Percentiles rank a stretch among this genome's conserved stretches.
Conservation (phyloP, 2,113 vertebrate species). For the Etheostoma cragini region DNA sequence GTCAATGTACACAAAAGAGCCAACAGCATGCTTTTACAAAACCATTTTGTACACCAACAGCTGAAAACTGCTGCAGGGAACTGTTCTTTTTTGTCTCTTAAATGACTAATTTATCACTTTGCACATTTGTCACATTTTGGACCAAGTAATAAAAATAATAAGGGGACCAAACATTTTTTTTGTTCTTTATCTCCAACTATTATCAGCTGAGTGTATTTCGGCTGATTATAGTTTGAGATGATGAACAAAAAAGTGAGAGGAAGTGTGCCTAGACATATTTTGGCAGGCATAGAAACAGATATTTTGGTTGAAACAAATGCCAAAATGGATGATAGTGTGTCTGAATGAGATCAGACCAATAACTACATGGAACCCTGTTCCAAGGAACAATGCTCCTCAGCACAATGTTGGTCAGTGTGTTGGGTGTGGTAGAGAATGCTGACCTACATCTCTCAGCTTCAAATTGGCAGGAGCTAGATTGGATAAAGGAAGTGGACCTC, state of each 20-base stretch:
- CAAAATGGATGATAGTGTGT: slow-evolving; percentile 28
- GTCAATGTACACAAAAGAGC: slow-evolving; percentile 1
- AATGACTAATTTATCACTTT: slow-evolving; percentile 29
- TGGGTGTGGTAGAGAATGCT: not conserved
- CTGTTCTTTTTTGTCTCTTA: slow-evolving; percentile 20
- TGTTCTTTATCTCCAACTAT: slow-evolving; percentile 27
- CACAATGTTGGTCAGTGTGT: slow-evolving; percentile 25
- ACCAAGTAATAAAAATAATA: not conserved
- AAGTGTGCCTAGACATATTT: slow-evolving; percentile 24
- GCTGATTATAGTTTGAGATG: too few species aligned
- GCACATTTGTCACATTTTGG: slow-evolving; percentile 31
- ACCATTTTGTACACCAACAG: slow-evolving; percentile 1
- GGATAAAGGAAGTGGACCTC: not conserved
- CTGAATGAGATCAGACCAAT: slow-evolving; percentile 39
- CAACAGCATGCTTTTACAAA: not conserved
- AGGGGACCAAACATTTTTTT: slow-evolving; percentile 5
- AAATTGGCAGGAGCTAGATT: slow-evolving; percentile 13
- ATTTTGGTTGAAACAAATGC: slow-evolving; percentile 43
- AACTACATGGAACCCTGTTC: slow-evolving; percentile 35
- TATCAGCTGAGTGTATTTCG: slow-evolving; percentile 20
- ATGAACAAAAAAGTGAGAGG: not conserved
- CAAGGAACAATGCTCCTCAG: slow-evolving; percentile 8
- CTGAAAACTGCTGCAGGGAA: slow-evolving; percentile 26
- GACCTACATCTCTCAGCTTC: slow-evolving; percentile 35
- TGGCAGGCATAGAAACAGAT: slow-evolving; percentile 44